These are phyloP conservation scores for Pegoplata infirma DNA, from an alignment of 2,888 invertebrate species.

Conservation along the genomic window DNA sequence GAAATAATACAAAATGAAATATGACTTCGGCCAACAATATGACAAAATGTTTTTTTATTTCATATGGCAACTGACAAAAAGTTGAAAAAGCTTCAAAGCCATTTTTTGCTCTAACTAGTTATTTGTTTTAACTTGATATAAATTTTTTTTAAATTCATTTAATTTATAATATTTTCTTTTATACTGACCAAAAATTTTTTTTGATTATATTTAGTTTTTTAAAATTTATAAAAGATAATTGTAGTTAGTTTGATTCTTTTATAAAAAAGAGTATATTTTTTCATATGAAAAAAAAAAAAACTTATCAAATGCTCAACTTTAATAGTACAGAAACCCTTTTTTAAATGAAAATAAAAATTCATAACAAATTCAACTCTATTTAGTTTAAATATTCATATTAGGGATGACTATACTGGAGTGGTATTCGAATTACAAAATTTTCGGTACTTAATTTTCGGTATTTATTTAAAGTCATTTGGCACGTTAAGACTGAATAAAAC, in stretches of 20 bases:
- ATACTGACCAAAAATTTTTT: neutral
- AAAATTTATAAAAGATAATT: slow-evolving; percentile 28
- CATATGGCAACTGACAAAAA: slow-evolving; percentile 51
- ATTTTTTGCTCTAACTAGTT: neutral
- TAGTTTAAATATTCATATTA: neutral
- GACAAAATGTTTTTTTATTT: slow-evolving; percentile 58
- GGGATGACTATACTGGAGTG: too few relatives aligned
- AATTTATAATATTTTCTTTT: slow-evolving; percentile 22
- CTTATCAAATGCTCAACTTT: slow-evolving; percentile 42
- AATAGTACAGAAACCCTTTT: slow-evolving; percentile 2
- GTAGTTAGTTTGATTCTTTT: neutral
- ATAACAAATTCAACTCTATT: slow-evolving; percentile 36
- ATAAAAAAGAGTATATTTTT: neutral
- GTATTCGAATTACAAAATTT: too few relatives aligned
- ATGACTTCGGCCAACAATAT: slow-evolving; percentile 53
- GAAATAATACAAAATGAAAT: slow-evolving; percentile 35
- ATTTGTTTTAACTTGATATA: neutral
- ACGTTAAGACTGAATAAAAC: too few relatives aligned
- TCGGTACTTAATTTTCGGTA: too few relatives aligned
- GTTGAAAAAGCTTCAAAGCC: slow-evolving; percentile 7
- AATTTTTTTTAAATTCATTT: slow-evolving; percentile 20
- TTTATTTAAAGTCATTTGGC: too few relatives aligned
- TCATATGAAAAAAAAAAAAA: neutral
- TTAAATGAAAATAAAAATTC: slow-evolving; percentile 22
- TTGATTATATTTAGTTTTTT: neutral